These are phyloP conservation scores for Xenotilapia flavipinnis DNA, from an alignment of 2,113 vertebrate species.

Conservation along the genomic window DNA sequence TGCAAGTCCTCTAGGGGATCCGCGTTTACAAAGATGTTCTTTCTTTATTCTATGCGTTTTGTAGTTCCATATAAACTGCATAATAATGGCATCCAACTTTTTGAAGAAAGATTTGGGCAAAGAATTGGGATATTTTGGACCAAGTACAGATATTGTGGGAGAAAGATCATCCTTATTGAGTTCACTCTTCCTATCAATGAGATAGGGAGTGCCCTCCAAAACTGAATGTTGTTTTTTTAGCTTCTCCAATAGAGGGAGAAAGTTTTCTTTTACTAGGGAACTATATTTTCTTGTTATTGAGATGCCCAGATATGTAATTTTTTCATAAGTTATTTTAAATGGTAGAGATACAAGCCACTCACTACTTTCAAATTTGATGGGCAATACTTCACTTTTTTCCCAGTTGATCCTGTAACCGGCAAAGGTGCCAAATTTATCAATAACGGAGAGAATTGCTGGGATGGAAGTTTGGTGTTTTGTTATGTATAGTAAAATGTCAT, in stretches of 20 bases:
- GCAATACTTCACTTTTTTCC: too few species aligned
- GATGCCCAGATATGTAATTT: neutral
- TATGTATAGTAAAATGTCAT: too few species aligned
- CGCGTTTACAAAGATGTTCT: neutral
- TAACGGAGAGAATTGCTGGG: too few species aligned
- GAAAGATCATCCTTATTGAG: neutral
- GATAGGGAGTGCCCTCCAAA: neutral
- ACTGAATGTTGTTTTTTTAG: neutral
- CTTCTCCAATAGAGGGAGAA: too few species aligned
- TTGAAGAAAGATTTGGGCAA: neutral
- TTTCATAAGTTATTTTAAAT: neutral
- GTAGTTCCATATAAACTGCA: too few species aligned
- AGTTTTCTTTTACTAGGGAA: too few species aligned
- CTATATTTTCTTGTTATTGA: neutral
- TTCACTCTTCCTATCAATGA: neutral
- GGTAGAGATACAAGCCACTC: neutral
- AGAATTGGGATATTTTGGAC: too few species aligned
- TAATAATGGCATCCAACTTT: neutral
- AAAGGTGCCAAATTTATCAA: too few species aligned
- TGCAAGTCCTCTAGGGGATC: neutral
- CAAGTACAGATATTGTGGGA: too few species aligned
- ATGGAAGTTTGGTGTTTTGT: too few species aligned
- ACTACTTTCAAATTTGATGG: neutral
- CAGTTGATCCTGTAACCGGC: too few species aligned
- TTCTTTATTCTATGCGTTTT: too few species aligned